A percentile compares a stretch with the other conserved stretches of the same genome.
Conservation (phyloP, 2,797 vertebrate genomes). For the Thunnus albacares region DNA sequence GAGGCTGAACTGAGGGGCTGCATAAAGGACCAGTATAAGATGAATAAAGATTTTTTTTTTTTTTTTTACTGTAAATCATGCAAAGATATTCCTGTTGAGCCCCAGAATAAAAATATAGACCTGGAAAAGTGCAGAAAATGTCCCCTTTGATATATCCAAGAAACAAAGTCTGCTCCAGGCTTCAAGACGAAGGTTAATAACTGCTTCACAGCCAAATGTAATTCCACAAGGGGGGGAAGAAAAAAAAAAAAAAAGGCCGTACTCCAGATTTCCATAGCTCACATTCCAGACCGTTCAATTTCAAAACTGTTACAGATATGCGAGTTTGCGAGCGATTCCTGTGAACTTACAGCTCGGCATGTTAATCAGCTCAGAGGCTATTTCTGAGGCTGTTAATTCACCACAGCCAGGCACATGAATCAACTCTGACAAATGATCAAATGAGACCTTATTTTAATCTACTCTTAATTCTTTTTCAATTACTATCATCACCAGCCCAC, state of each 20-base stretch:
- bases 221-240: background rate
- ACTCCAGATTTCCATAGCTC: background rate
- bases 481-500: constrained; percentile 68
- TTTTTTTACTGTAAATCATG: too few species aligned
- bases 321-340: background rate
- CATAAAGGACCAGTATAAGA: too few species aligned
- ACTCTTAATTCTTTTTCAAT: constrained; percentile 79
- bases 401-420: constrained; percentile 40
- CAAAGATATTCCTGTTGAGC: too few species aligned
- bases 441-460: constrained; percentile 70
- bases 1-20: too few species aligned
- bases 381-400: constrained; percentile 31
- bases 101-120: too few species aligned
- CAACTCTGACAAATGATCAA: constrained; percentile 64
- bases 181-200: background rate
- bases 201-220: background rate
- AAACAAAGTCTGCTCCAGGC: background rate
- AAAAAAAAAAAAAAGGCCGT: background rate
- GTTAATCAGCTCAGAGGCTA: constrained; percentile 51
- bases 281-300: background rate
- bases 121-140: too few species aligned
- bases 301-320: background rate
- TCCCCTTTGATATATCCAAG: too few species aligned
- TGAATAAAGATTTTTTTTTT: too few species aligned
- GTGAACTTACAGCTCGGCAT: constrained; percentile 5